Percentiles rank a stretch among this genome's conserved stretches.
These are phyloP conservation scores for Sympetrum striolatum DNA, from an alignment of 2,888 invertebrate species.

Conservation along the genomic window DNA sequence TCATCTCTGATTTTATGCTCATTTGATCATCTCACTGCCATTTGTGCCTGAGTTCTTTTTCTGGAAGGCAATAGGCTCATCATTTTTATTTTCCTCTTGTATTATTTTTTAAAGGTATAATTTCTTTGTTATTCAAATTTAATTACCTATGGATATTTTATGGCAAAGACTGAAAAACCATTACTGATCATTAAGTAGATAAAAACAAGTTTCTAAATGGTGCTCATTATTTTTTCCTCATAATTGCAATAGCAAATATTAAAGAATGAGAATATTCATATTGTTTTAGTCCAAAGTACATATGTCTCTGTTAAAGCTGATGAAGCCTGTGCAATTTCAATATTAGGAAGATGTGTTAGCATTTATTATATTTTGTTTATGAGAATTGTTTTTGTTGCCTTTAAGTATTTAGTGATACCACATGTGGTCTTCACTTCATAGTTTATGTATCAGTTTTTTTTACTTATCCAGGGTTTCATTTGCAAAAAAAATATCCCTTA, in stretches of 20 bases:
- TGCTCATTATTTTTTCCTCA: not conserved
- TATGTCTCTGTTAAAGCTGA: not conserved
- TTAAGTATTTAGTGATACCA: not conserved
- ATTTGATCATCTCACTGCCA: slow-evolving; percentile 20
- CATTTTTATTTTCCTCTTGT: not conserved
- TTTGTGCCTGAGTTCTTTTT: slow-evolving; percentile 30
- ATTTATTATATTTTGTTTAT: not conserved
- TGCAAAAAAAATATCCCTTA: not conserved
- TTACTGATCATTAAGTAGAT: not conserved
- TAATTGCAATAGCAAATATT: not conserved
- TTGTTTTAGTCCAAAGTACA: not conserved
- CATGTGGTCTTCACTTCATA: not conserved
- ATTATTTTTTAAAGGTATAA: not conserved
- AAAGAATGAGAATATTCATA: not conserved
- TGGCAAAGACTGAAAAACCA: slow-evolving; percentile 10
- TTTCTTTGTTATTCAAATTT: not conserved
- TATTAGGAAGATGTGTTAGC: not conserved
- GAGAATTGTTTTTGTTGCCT: not conserved
- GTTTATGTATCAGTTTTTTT: not conserved
- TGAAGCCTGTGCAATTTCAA: not conserved
- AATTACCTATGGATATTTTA: not conserved
- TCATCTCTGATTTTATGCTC: not conserved
- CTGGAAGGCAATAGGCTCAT: not conserved
- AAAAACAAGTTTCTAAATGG: not conserved
- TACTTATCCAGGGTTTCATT: not conserved